Evolutionary conservation across 2,888 invertebrate genomes (phyloP), one percentile per base, ranked within the genome.

Genomic region (Catocala nupta): DNA sequence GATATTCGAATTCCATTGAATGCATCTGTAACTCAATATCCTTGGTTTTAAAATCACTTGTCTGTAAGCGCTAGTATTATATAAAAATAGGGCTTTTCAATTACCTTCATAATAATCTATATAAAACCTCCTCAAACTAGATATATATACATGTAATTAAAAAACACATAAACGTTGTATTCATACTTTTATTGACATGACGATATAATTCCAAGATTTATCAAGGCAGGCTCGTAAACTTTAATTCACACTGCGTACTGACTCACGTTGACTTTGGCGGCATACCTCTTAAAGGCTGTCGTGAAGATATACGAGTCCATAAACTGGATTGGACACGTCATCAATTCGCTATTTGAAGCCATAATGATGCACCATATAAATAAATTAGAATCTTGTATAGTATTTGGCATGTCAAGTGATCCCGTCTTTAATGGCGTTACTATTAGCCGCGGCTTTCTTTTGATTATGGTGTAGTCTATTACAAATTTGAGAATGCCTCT

Each of bases 311-410:
- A 60, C 56, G 54, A 25, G 34, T 33, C 59, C 59, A 68, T 75
- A 77, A 77, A 75, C 48, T 61, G 47, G 50, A 58, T 50, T 48
- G 61, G 62, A 70, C 64, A 63, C 55, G 55, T 65, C 71, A 74
- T 59, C 59, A 52, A 57, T 65, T 60, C 48, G 48, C 63, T 61
- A 64, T 67, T 51, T 45, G 7, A 59, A 58, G 45, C 62, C 48
- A 51, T 57, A 59, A 65, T 63, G 12, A 68, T 54, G 16, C 39
- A 11, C 49, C 56, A 60, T 65, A 49, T 59, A 62, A 58, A 69
- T 65, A 58, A 60, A 62, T 61, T 63, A 48, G 16, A 59, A 63
- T 62, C 57, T 47, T 52, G 54, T 42, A 55, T 59, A 54, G 54
- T 49, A 16, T 59, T 59, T 54, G 11, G 16, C 16, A 45, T 70